These are phyloP conservation scores for Turritopsis rubra DNA, from an alignment of 30 jellyfish, hydroid and myxozoan species.

Conservation along the genomic window DNA sequence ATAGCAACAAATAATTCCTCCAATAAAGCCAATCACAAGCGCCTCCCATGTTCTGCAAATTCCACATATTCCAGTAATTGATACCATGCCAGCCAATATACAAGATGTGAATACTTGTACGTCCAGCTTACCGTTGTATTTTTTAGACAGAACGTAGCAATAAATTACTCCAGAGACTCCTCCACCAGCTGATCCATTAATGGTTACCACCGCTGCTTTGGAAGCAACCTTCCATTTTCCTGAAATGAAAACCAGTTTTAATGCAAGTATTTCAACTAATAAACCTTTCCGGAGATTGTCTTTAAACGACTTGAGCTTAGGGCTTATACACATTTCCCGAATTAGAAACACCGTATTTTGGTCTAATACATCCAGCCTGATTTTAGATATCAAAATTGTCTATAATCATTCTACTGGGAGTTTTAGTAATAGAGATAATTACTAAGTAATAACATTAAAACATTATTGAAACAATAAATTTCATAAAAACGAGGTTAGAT, in stretches of 20 bases:
- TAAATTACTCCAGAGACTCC: slow-evolving; percentile 54
- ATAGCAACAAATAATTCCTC: slow-evolving; percentile 40
- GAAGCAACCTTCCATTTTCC: slow-evolving; percentile 89
- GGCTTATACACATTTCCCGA: too few species aligned
- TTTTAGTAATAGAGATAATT: too few species aligned
- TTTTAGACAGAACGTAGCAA: slow-evolving; percentile 48
- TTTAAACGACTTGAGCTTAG: too few species aligned
- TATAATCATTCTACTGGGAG: too few species aligned
- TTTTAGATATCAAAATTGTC: too few species aligned
- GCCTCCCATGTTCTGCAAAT: slow-evolving; percentile 86
- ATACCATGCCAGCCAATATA: slow-evolving; percentile 73
- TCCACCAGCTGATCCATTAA: slow-evolving; percentile 77
- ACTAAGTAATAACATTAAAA: too few species aligned
- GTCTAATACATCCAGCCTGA: too few species aligned
- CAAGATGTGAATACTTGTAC: slow-evolving; percentile 52
- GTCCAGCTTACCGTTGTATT: slow-evolving; percentile 43
- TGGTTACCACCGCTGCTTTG: slow-evolving; percentile 73
- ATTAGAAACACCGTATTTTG: too few species aligned
- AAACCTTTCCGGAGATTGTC: too few species aligned
- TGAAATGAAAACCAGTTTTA: slow-evolving; percentile 22
- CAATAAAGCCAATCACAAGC: slow-evolving; percentile 50
- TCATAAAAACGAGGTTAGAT: too few species aligned
- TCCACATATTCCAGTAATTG: slow-evolving; percentile 72
- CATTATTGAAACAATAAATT: too few species aligned
- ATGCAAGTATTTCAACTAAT: too few species aligned